Conservation (phyloP, 2,113 vertebrate species). For the Sitta europaea region DNA sequence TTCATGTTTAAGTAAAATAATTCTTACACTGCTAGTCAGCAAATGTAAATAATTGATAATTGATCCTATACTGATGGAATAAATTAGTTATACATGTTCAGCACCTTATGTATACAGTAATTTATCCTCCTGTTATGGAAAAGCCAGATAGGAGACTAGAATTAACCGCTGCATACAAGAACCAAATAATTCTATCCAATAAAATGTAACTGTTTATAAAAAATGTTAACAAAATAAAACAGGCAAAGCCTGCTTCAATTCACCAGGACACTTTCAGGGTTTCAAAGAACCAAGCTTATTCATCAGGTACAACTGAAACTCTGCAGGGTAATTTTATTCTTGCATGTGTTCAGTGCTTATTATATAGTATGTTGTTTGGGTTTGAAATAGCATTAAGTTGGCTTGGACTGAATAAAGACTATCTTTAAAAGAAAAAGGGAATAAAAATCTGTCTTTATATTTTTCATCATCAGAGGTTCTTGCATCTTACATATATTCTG, state of each 20-base stretch:
- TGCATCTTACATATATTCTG: not conserved
- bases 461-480: not conserved
- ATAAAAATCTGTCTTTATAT: not conserved
- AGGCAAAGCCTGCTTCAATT: not conserved
- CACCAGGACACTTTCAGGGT: not conserved
- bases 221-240: not conserved
- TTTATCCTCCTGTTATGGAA: not conserved
- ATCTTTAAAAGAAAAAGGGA: not conserved
- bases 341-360: not conserved
- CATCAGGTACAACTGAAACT: not conserved
- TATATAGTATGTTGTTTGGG: not conserved
- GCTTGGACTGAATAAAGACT: not conserved
- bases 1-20: not conserved
- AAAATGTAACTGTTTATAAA: not conserved
- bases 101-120: not conserved
- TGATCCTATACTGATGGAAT: not conserved
- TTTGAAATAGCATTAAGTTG: not conserved
- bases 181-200: not conserved
- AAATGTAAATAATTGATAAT: not conserved
- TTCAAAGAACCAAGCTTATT: not conserved
- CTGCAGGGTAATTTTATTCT: not conserved
- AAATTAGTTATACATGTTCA: not conserved
- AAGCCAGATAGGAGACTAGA: not conserved
- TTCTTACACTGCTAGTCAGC: not conserved
- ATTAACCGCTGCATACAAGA: not conserved